These are phyloP conservation scores for Tyrophagus putrescentiae DNA, from an alignment of 1,140 invertebrate genomes.

Conservation along the genomic window DNA sequence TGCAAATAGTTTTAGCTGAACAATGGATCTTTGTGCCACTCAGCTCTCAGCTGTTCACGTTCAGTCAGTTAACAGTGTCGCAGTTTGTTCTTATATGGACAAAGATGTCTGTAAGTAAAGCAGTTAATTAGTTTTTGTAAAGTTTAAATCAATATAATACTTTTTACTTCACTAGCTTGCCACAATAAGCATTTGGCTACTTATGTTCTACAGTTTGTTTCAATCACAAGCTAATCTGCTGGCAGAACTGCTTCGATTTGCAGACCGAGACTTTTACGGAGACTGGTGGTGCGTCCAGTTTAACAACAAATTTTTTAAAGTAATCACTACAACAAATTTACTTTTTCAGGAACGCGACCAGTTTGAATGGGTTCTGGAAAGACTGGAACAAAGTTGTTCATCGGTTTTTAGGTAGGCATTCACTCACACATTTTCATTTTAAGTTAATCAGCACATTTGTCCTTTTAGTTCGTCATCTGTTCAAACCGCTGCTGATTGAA, in stretches of 20 bases:
- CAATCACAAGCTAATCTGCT: slow-evolving; percentile 1
- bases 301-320: neutral
- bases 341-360: neutral
- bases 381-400: neutral
- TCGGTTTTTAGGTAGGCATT: neutral
- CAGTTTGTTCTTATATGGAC: slow-evolving; percentile 4
- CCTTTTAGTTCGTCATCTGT: neutral
- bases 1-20: neutral
- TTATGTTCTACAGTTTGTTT: slow-evolving; percentile 4
- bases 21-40: slow-evolving; percentile 7
- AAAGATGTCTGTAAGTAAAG: slow-evolving; percentile 6
- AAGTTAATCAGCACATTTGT: no score
- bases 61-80: neutral
- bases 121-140: neutral
- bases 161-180: no score
- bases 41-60: neutral
- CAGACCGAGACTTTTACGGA: slow-evolving; percentile 8
- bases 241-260: slow-evolving; percentile 4
- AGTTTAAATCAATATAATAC: no score
- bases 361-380: slow-evolving; percentile 7
- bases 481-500: neutral
- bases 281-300: slow-evolving; percentile 10
- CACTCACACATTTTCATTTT: no score
- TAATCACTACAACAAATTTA: neutral
- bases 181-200: slow-evolving; percentile 10